Base-by-base conservation (phyloP, 2,113 vertebrate genomes). In the Indicator maculatus region DNA sequence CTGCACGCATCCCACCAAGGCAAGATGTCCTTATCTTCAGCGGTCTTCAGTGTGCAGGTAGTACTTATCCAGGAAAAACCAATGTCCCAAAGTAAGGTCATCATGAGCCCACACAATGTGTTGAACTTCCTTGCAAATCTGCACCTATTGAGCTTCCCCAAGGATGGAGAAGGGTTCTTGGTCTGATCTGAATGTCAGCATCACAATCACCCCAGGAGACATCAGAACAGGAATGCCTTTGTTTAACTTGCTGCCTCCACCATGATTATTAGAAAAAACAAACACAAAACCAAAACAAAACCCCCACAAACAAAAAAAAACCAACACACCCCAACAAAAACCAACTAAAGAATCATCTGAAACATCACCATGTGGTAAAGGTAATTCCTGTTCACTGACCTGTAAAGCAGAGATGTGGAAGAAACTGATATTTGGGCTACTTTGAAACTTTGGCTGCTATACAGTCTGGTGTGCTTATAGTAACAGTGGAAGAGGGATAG, bases 101-200 rank as follows among this genome's bases (percentile, higher is more conserved):
- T 9, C 6, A 0, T 0, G 0, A 82, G 11, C 23, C 56, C 0
- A 0, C 13, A 16, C 28, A 10, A 53, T n/a, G 8, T 10, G 6
- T 23, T 36, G 47, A 69, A 1, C 6, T 75, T 38, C 11, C 44
- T 27, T 3, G 33, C 44, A 52, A 21, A 8, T 23, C 33, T 56
- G 45, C 31, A 61, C 18, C 28, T 0, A 0, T 18, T 16, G 53
- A 72, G 14, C 15, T 39, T 28, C 28, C 58, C n/a, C 31, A 75
- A 47, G 4, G 31, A 16, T 21, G 28, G 17, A 47, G 9, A 56
- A 44, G 24, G 41, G 3, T 44, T 65, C 59, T 21, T 28, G 30
- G 19, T 56, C 33, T 79, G 17, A 61, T 18, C 11, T 81, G 70
- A 53, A 61, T 4, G 2, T 33, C 4, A 12, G 33, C 23, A 71